A percentile compares a stretch with the other conserved stretches of the same genome.
These are phyloP conservation scores for Trichogramma evanescens DNA, from an alignment of 2,888 invertebrate genomes.

Conservation along the genomic window DNA sequence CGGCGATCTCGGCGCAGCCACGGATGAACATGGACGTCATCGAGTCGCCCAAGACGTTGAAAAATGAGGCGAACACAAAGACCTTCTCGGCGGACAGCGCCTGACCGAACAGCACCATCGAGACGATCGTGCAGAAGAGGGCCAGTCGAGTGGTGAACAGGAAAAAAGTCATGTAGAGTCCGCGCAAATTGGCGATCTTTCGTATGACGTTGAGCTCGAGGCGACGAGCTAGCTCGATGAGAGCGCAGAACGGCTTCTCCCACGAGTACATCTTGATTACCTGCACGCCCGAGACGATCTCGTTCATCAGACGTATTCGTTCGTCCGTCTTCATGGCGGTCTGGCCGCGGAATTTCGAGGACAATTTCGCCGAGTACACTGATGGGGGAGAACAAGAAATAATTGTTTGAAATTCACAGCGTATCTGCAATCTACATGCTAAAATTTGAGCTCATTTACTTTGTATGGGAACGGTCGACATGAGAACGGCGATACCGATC, in stretches of 20 bases:
- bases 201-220: conserved; percentile 53
- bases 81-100: conserved; percentile 63
- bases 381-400: too few relatives aligned
- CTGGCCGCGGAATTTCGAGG: conserved; percentile 48
- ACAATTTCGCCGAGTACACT: conserved; percentile 44
- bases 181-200: conserved; percentile 59
- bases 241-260: conserved; percentile 63
- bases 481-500: conserved; percentile 74
- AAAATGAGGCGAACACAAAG: conserved; percentile 54
- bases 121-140: conserved; percentile 66
- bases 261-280: conserved; percentile 76
- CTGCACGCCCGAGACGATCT: conserved; percentile 65
- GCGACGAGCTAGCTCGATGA: conserved; percentile 56
- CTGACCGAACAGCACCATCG: conserved; percentile 62
- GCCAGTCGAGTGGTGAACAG: conserved; percentile 78
- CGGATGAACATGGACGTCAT: conserved; percentile 55
- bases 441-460: conserved; percentile 42
- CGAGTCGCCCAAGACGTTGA: conserved; percentile 51
- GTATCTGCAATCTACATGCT: background rate
- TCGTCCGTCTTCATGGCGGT: conserved; percentile 63
- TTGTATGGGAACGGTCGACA: conserved; percentile 82
- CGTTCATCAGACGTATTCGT: conserved; percentile 72
- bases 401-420: too few relatives aligned
- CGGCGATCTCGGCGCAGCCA: conserved; percentile 53
- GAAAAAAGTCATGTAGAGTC: conserved; percentile 67